Evolutionary conservation across 2,888 invertebrate genomes (phyloP), one percentile per base, ranked within the genome.

Genomic region (Hemistola chrysoprasaria): DNA sequence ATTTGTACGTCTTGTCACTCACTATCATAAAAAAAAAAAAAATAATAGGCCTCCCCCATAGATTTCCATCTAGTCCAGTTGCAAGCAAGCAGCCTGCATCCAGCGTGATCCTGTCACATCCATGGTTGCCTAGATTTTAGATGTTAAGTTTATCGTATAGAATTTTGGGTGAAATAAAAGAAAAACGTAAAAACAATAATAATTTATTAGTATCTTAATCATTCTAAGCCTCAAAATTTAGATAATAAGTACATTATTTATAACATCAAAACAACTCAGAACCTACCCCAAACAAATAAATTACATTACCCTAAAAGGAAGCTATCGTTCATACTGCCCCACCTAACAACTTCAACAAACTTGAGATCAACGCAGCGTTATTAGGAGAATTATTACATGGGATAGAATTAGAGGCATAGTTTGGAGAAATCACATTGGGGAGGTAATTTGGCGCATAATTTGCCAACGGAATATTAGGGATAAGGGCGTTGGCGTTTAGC

Each of bases 291-390:
- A 16, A 16, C 16, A 16, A 16, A 26, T 32, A 21, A 23, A 33
- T 28, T 8, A 32, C 3, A 9, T 10, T 31, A 22, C n/a, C 1
- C 16, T 16, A 32, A 27, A 26, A 10, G 25, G 16, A 22, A 26
- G n/a, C n/a, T n/a, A n/a, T n/a, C n/a, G n/a, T n/a, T 40, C 38
- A 44, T 1, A 40, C 28, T 8, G 27, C 24, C 8, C 29, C 34
- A 7, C 52, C 41, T 24, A 57, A 26, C 31, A 48, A 26, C 8
- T 37, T 42, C 24, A 54, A 30, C 22, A 53, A 21, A 10, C 27
- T 53, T 10, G 41, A 30, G 3, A 54, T 8, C 11, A 40, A 11
- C 8, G 23, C 38, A 11, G 33, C 35, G n/a, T 34, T 31, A 6
- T 38, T 40, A 5, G 44, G 22, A 21, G 44, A 34, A 1, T 49